Percentiles rank a stretch among this genome's conserved stretches.
phyloP scores from a whole-genome alignment of 2,113 vertebrate species.

The Columbina picui region DNA sequence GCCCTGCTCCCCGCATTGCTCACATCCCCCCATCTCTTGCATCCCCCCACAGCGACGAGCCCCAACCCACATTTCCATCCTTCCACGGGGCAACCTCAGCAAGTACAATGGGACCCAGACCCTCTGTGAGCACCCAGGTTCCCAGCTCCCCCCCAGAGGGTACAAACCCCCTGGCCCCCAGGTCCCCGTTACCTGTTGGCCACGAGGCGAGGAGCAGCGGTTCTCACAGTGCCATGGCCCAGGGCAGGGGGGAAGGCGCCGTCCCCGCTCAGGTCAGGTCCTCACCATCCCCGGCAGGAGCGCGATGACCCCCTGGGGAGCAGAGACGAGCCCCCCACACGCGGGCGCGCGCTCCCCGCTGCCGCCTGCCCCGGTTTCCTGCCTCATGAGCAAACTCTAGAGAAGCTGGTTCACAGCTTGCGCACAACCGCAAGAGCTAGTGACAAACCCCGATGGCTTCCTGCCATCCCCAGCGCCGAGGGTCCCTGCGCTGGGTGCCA shows the following conservation, averaged over 20 bases:
- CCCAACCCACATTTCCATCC: accelerated
- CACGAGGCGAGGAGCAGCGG: background rate
- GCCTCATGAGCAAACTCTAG: constrained; percentile 46
- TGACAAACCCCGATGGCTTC: constrained; percentile 47
- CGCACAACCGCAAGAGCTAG: constrained; percentile 41
- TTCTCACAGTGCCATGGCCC: background rate
- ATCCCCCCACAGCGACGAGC: accelerated
- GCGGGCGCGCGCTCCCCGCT: background rate
- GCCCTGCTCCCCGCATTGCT: background rate
- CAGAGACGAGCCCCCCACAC: background rate
- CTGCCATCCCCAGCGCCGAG: background rate
- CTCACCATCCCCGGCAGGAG: background rate
- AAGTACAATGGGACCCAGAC: accelerated
- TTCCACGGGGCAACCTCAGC: accelerated
- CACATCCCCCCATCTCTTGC: accelerated
- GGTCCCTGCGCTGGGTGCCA: background rate
- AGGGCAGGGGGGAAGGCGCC: background rate
- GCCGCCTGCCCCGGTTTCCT: constrained; percentile 50
- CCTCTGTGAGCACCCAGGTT: accelerated
- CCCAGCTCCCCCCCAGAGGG: accelerated
- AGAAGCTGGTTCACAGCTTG: background rate
- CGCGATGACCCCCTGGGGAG: background rate
- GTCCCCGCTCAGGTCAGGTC: background rate
- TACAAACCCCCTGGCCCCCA: accelerated
- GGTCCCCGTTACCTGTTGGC: background rate